These are phyloP conservation scores for Pangasianodon hypophthalmus DNA, from an alignment of 2,113 vertebrate genomes.

Conservation along the genomic window DNA sequence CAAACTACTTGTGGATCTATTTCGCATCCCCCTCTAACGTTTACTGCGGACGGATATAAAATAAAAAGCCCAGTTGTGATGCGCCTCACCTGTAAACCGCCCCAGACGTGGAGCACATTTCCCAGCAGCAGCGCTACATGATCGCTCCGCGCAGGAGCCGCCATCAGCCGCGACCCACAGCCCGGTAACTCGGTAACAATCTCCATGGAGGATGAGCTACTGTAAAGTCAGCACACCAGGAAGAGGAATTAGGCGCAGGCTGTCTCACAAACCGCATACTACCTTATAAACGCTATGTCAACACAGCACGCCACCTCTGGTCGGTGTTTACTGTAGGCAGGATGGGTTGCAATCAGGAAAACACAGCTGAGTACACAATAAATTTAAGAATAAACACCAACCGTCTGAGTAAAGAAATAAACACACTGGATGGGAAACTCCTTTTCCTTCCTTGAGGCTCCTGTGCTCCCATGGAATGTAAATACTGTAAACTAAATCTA, in stretches of 20 bases:
- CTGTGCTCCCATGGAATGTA: background rate
- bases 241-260: slow-evolving; percentile 3
- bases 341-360: slow-evolving; percentile 33
- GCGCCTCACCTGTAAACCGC: slow-evolving; percentile 88
- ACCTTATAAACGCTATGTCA: background rate
- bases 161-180: background rate
- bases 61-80: background rate
- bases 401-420: background rate
- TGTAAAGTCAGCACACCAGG: slow-evolving; percentile 7
- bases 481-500: slow-evolving; percentile 6
- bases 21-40: background rate
- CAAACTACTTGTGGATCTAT: background rate
- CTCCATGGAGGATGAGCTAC: background rate
- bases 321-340: slow-evolving; percentile 22
- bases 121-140: slow-evolving; percentile 85
- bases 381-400: background rate
- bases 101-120: slow-evolving; percentile 85
- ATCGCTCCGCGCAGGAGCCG: slow-evolving; percentile 83
- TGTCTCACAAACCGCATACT: background rate
- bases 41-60: slow-evolving; percentile 1
- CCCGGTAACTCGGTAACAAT: background rate
- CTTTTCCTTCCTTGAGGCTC: background rate
- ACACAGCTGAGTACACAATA: background rate
- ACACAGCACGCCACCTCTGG: background rate
- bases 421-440: background rate